Conservation (phyloP, 2,888 invertebrate genomes). For the Philereme transversata region DNA sequence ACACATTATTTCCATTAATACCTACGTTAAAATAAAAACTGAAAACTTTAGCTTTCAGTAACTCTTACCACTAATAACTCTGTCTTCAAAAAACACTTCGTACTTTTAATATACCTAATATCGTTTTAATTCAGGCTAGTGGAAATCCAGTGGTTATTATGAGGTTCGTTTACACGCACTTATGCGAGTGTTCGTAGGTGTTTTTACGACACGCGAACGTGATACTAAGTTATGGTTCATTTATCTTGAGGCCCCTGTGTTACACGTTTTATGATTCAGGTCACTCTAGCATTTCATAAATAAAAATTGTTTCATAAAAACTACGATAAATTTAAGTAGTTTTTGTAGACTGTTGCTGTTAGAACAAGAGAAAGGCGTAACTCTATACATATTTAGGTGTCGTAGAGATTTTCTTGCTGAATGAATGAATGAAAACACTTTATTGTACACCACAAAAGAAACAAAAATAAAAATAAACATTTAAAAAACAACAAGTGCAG, state of each 20-base stretch:
- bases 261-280: conserved; percentile 34
- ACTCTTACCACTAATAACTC: background rate
- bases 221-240: conserved; percentile 29
- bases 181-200: conserved; percentile 18
- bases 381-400: no score
- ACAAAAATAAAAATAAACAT: no score
- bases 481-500: no score
- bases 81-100: conserved; percentile 8
- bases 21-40: no score
- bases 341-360: no score
- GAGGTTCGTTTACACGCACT: conserved; percentile 22
- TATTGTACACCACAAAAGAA: no score
- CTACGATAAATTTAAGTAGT: no score
- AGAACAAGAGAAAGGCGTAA: no score
- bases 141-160: conserved; percentile 19
- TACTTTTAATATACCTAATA: background rate
- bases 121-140: conserved; percentile 11
- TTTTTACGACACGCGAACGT: conserved; percentile 30
- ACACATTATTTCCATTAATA: no score
- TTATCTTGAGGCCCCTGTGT: conserved; percentile 30
- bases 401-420: no score
- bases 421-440: no score
- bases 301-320: no score
- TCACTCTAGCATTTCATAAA: conserved; percentile 22
- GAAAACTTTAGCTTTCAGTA: background rate